Conservation (phyloP, 2,113 vertebrate genomes). For the Indicator maculatus region DNA sequence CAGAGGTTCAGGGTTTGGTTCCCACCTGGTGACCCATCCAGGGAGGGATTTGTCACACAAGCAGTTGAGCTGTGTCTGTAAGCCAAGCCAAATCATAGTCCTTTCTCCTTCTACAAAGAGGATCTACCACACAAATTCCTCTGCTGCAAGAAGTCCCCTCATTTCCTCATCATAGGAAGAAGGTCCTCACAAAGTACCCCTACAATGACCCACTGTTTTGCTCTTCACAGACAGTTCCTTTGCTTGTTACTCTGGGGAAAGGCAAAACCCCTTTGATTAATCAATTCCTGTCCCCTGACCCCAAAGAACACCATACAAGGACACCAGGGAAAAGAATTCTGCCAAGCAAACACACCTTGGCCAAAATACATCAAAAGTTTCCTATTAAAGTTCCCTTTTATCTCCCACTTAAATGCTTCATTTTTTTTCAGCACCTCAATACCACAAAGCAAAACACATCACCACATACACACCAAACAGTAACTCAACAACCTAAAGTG, state of each 20-base stretch:
- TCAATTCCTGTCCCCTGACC: conserved; percentile 55
- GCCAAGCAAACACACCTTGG: conserved; percentile 56
- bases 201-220: conserved; percentile 22
- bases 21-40: conserved; percentile 26
- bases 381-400: conserved; percentile 54
- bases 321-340: conserved; percentile 49
- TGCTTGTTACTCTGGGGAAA: conserved; percentile 50
- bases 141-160: neutral
- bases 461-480: conserved; percentile 29
- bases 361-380: conserved; percentile 65
- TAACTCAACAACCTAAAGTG: conserved; percentile 56
- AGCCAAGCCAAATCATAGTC: conserved; percentile 29
- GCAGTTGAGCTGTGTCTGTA: conserved; percentile 38
- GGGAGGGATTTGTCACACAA: conserved; percentile 25
- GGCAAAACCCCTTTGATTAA: conserved; percentile 58
- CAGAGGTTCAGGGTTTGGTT: conserved; percentile 44
- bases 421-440: conserved; percentile 48
- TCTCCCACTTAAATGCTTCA: conserved; percentile 49
- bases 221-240: conserved; percentile 53
- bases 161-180: neutral
- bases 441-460: conserved; percentile 54
- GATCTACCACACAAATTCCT: neutral
- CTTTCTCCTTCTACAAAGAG: conserved; percentile 27
- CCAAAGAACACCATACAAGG: conserved; percentile 64
- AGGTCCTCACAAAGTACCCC: neutral